These are phyloP conservation scores for Amyelois transitella DNA, from an alignment of 1,140 invertebrate genomes.

Conservation along the genomic window DNA sequence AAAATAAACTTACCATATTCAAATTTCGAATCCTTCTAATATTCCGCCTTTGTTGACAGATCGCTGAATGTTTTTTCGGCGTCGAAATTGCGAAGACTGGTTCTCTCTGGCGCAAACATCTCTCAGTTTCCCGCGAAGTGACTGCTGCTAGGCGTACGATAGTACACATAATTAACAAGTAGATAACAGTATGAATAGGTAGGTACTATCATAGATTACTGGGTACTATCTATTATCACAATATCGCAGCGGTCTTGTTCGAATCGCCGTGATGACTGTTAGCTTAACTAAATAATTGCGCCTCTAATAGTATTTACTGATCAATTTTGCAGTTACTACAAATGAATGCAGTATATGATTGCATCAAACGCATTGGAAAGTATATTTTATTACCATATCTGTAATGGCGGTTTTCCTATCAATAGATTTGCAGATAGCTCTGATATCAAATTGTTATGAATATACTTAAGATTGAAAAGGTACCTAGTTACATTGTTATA, in stretches of 20 bases:
- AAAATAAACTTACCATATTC: constrained; percentile 38
- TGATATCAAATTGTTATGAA: not conserved
- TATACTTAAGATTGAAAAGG: not conserved
- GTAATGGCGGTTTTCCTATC: not conserved
- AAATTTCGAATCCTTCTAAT: constrained; percentile 17
- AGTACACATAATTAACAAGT: constrained; percentile 28
- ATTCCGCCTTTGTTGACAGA: constrained; percentile 13
- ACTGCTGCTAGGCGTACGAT: constrained; percentile 35
- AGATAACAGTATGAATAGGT: constrained; percentile 27
- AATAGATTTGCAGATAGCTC: not conserved
- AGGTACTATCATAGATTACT: constrained; percentile 16
- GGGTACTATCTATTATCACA: not conserved
- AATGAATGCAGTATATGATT: not conserved
- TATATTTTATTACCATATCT: not conserved
- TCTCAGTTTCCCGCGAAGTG: constrained; percentile 32
- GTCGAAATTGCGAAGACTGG: constrained; percentile 3
- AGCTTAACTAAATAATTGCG: not conserved
- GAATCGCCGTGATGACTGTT: not conserved
- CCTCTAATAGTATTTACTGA: not conserved
- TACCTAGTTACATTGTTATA: not conserved
- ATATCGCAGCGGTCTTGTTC: not conserved
- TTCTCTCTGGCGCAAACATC: constrained; percentile 30
- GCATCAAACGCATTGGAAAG: not conserved
- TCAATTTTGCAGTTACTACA: not conserved
- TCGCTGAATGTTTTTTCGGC: constrained; percentile 20